phyloP scores from a whole-genome alignment of 2,113 vertebrate genomes.

The Hippocampus comes region DNA sequence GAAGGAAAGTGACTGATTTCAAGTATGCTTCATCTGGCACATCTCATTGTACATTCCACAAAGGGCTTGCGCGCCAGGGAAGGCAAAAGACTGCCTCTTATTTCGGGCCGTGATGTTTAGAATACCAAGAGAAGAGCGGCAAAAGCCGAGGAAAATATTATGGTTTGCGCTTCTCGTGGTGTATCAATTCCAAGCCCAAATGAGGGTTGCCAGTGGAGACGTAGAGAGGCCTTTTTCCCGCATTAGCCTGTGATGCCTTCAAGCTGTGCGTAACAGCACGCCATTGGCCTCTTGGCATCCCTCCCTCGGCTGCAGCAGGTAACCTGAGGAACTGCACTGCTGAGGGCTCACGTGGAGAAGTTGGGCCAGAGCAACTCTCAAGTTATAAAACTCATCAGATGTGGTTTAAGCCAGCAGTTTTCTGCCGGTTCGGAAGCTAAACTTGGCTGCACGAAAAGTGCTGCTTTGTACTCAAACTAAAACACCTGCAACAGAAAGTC shows the following conservation, averaged over 20 bases:
- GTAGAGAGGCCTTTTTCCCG: constrained; percentile 27
- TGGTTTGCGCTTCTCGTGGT: constrained; percentile 10
- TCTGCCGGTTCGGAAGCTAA: constrained; percentile 11
- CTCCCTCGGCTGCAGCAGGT: constrained; percentile 27
- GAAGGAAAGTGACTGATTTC: constrained; percentile 53
- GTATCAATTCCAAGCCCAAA: constrained; percentile 13
- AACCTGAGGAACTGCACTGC: constrained; percentile 41
- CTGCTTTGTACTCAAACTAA: background rate
- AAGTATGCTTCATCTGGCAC: constrained; percentile 56
- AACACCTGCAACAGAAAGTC: too few species aligned
- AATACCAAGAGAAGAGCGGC: constrained; percentile 5
- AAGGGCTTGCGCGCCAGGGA: constrained; percentile 47
- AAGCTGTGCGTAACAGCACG: constrained; percentile 46
- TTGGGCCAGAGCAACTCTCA: constrained; percentile 40
- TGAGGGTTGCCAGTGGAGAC: constrained; percentile 24
- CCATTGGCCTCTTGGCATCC: constrained; percentile 43
- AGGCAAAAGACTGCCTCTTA: constrained; percentile 52
- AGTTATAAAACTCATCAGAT: constrained; percentile 33
- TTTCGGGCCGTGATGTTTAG: constrained; percentile 23
- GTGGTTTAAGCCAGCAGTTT: constrained; percentile 19
- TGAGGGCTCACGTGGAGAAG: constrained; percentile 31
- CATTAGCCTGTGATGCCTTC: constrained; percentile 53
- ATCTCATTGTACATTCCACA: constrained; percentile 50
- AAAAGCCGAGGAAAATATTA: constrained; percentile 15
- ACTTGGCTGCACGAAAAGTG: too few species aligned